Conservation (phyloP, 2,888 invertebrate genomes). For the Drosophila neotestacea region DNA sequence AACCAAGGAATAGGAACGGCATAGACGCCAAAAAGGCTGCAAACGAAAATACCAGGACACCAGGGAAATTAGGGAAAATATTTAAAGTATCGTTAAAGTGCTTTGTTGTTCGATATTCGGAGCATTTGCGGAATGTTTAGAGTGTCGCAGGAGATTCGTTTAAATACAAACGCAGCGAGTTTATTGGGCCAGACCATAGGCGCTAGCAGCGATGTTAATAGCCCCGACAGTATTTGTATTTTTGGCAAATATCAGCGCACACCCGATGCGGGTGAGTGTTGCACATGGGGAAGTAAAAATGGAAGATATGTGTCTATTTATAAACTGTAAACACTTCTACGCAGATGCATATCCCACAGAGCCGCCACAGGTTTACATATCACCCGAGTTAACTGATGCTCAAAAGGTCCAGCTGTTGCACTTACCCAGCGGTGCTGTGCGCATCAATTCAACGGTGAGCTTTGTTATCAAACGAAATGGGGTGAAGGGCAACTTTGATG, state of each 20-base stretch:
- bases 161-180: conserved; percentile 70
- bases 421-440: conserved; percentile 83
- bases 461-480: conserved; percentile 83
- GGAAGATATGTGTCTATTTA: conserved; percentile 42
- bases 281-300: conserved; percentile 54
- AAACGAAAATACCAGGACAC: conserved; percentile 22
- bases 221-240: conserved; percentile 75
- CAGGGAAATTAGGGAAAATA: conserved; percentile 31
- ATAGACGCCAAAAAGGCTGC: conserved; percentile 37
- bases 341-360: conserved; percentile 80
- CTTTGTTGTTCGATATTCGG: conserved; percentile 21
- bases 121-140: conserved; percentile 78
- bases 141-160: conserved; percentile 84
- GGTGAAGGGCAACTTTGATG: conserved; percentile 84
- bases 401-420: conserved; percentile 82
- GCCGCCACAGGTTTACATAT: conserved; percentile 75
- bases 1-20: conserved; percentile 53
- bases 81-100: conserved; percentile 36
- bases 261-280: conserved; percentile 83
- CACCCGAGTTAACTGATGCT: conserved; percentile 83
- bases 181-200: conserved; percentile 33
- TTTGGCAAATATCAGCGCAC: conserved; percentile 84
- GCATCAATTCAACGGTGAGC: conserved; percentile 68
- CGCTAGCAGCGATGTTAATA: conserved; percentile 42
- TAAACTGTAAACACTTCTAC: conserved; percentile 20